Base-by-base conservation (phyloP, 2,888 invertebrate genomes). In the Cantharis lateralis region DNA sequence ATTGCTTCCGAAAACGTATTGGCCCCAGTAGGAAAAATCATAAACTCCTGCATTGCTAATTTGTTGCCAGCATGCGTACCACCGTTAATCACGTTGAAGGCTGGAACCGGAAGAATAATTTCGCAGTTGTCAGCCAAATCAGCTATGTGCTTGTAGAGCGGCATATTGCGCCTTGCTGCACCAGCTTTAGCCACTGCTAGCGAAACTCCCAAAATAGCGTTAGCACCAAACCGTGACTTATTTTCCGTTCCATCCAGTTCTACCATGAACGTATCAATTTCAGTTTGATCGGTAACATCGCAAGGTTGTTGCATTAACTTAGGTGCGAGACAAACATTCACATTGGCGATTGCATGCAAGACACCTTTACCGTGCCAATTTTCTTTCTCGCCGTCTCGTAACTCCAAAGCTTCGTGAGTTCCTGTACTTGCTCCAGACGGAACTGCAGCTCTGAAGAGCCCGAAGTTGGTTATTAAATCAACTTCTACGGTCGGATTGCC, bases 401-500 rank as follows among this genome's bases (percentile, higher is more conserved):
- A 91, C 89, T 99, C 99, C 79, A 99, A 89, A 79, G 99, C 99
- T 89, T 99, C 99, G 88, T 99, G 95, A 79, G 98, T 95, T 83
- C 99, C 86, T 86, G 26, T 16, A n/a, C 13, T 48, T n/a, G 48
- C 61, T 10, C 61, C 71, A 10, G 71, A 71, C 4, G 71, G 62
- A 2, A 99, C 99, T 71, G 98, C 98, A 75, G 98, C 97, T 79
- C 98, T 92, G 90, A 94, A 96, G 10, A 95, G 89, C 62, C 95
- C 97, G 85, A 94, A 92, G 83, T 94, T 97, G 10, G 94, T 94
- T 0, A 93, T 91, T 84, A 93, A 88, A 85, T 93, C 93, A 82
- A 99, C 99, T 90, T 99, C 99, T 72, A 99, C 98, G 48, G 99
- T 99, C 80, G 99, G 99, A 88, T 99, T 99, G 80, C 99, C 99